phyloP scores from a whole-genome alignment of 2,797 vertebrate species.

The Chloroceryle amazona region DNA sequence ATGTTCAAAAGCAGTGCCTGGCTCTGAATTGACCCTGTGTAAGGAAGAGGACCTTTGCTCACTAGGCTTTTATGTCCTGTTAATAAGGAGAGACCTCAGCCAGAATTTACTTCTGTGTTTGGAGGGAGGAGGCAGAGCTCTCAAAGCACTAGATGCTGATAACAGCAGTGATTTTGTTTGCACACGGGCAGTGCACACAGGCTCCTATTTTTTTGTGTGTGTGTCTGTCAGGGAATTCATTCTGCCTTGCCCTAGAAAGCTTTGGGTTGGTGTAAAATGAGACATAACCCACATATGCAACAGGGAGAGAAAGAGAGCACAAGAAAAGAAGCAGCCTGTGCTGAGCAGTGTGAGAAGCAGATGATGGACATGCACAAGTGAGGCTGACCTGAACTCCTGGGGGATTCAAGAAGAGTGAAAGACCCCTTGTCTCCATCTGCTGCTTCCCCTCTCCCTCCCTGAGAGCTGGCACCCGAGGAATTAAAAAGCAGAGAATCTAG shows the following conservation, averaged over 20 bases:
- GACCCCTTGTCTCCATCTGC: not conserved
- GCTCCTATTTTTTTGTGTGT: not conserved
- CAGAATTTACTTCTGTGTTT: not conserved
- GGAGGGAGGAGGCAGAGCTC: not conserved
- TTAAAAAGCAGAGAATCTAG: not conserved
- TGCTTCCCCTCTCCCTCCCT: not conserved
- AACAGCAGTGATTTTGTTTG: not conserved
- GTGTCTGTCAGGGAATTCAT: not conserved
- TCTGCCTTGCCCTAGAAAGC: not conserved
- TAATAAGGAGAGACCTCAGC: not conserved
- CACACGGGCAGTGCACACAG: not conserved
- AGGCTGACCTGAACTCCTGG: not conserved
- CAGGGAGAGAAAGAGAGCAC: not conserved
- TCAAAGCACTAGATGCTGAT: not conserved
- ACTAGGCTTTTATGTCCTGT: not conserved
- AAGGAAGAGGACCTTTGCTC: not conserved
- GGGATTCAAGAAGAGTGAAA: not conserved
- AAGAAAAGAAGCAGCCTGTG: not conserved
- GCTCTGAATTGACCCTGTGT: not conserved
- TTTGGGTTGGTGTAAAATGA: not conserved
- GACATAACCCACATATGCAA: not conserved
- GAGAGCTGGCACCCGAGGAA: not conserved
- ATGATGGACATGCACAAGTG: not conserved
- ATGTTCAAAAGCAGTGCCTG: not conserved
- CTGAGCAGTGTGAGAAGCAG: not conserved